Evolutionary conservation across 2,797 vertebrate species (phyloP), one percentile per base, ranked within the genome.

Genomic region (Lepidocolaptes lacrymiger): DNA sequence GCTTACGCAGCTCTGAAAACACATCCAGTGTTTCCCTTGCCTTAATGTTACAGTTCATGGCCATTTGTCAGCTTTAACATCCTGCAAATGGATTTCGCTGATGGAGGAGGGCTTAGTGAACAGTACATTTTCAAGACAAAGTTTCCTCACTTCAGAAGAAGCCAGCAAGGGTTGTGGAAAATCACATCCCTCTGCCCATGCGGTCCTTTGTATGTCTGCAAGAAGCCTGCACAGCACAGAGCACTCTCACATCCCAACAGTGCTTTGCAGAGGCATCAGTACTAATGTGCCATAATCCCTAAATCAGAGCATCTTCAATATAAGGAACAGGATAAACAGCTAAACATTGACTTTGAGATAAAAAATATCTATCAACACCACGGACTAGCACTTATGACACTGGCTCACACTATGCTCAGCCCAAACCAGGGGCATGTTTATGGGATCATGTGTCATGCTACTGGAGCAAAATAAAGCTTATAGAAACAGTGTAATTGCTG

Each of bases 1-100:
- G 87, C 95, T 94, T 94, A 94, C 92, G 75, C 75, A 94, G 92
- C 95, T 93, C 52, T 81, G 92, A 92, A 92, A 95, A 91, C 87
- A 93, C 56, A 63, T 24, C 39, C 80, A 79, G 56, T 69, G 78
- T 49, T 77, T 88, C 80, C 78, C 85, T 56, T 41, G 67, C 52
- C 44, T 66, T 91, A n/a, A 72, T 52, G 55, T 73, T 81, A 73
- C 73, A 76, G 86, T 85, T 80, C 67, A 67, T 32, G 20, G 76
- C 55, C 55, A 46, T 90, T 93, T 77, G 36, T 95, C 95, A 89
- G 46, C 22, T 92, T 88, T 62, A 91, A 82, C 52, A 58, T 48
- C 88, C 77, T 75, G 56, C 71, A 84, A 88, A 84, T 56, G 49
- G 58, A 61, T 87, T 89, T 74, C 73, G 52, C 44, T 49, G 56